phyloP scores from a whole-genome alignment of 35 echinoderm and acorn worm genomes.

The Nesometra sesokonis region DNA sequence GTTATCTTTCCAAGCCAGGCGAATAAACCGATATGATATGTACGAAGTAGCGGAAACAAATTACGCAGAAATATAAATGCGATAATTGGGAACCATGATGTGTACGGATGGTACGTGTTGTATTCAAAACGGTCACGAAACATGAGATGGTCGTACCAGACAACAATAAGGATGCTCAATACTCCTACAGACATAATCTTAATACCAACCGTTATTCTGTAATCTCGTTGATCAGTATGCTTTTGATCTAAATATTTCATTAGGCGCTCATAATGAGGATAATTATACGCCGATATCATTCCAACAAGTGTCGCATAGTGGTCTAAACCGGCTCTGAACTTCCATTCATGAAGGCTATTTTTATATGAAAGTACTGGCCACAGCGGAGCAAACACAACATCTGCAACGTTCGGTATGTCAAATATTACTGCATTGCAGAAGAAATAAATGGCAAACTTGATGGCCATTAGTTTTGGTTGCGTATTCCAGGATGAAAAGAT shows the following conservation, averaged over 20 bases:
- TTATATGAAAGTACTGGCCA: conserved; percentile 40
- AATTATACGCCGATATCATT: conserved; percentile 71
- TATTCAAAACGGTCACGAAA: conserved; percentile 32
- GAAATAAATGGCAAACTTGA: conserved; percentile 61
- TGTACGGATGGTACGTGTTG: conserved; percentile 49
- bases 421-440: conserved; percentile 38
- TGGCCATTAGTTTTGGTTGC: conserved; percentile 26
- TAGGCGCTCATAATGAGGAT: conserved; percentile 45
- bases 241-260: conserved; percentile 64
- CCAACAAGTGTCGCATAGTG: conserved; percentile 58
- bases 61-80: conserved; percentile 54
- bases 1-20: conserved; percentile 63
- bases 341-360: conserved; percentile 55
- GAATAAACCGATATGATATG: conserved; percentile 41
- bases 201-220: conserved; percentile 7
- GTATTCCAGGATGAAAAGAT: conserved; percentile 52
- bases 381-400: conserved; percentile 33
- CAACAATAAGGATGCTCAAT: conserved; percentile 1
- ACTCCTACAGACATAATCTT: conserved; percentile 31
- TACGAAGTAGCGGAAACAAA: conserved; percentile 32
- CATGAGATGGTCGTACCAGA: conserved; percentile 48
- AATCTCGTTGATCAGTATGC: conserved; percentile 31
- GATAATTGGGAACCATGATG: conserved; percentile 54
- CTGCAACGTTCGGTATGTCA: conserved; percentile 23
- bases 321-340: conserved; percentile 49